These are phyloP conservation scores for Sturmia bella DNA, from an alignment of 2,888 invertebrate genomes.

Conservation along the genomic window DNA sequence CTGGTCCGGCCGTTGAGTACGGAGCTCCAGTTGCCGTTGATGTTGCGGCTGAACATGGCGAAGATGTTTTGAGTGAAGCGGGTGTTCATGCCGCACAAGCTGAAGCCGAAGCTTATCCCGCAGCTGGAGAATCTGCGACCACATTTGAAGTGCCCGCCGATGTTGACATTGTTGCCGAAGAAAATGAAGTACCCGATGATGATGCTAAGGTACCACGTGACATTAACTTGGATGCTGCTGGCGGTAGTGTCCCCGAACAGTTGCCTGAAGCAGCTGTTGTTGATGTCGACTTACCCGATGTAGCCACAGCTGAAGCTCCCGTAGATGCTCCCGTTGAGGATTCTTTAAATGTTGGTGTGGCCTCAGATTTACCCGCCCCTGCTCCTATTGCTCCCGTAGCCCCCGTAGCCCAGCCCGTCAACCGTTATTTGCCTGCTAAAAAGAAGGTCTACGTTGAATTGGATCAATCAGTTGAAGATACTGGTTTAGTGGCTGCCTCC, in stretches of 20 bases:
- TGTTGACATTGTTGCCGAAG: conserved; percentile 68
- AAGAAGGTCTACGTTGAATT: conserved; percentile 80
- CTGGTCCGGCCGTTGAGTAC: conserved; percentile 65
- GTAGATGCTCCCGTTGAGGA: conserved; percentile 66
- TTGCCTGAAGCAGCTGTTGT: conserved; percentile 47
- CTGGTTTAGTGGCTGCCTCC: conserved; percentile 74
- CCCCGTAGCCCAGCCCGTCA: conserved; percentile 74
- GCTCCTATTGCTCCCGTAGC: conserved; percentile 76
- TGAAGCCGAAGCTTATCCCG: conserved; percentile 80
- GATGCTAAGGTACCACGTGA: conserved; percentile 79
- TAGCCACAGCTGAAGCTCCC: conserved; percentile 66
- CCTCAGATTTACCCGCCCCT: conserved; percentile 75
- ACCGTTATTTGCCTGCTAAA: conserved; percentile 79
- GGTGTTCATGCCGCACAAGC: conserved; percentile 78
- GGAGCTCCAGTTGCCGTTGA: conserved; percentile 56
- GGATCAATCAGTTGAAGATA: conserved; percentile 77
- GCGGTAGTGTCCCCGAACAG: neutral
- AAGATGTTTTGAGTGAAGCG: conserved; percentile 76
- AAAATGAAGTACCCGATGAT: conserved; percentile 73
- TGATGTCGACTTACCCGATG: conserved; percentile 61
- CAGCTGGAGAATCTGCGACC: conserved; percentile 64
- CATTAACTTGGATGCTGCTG: conserved; percentile 76
- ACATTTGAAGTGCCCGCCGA: conserved; percentile 56
- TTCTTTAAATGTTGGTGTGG: conserved; percentile 59
- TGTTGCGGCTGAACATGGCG: conserved; percentile 72